Conservation (phyloP, 2,113 vertebrate genomes). For the Lamprologus callipterus region DNA sequence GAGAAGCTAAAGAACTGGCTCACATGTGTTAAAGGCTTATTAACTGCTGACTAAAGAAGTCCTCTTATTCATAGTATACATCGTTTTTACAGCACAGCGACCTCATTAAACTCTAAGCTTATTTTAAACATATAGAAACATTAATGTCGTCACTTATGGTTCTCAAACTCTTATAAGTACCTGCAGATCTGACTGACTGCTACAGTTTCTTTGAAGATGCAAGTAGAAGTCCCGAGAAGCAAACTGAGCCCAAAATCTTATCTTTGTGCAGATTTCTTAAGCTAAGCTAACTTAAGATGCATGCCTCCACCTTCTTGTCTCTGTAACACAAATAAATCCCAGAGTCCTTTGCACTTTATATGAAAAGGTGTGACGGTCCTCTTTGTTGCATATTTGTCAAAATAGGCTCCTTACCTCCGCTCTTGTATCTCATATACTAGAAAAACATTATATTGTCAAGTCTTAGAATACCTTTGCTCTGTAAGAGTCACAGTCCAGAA, state of each 20-base stretch:
- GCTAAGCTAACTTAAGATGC: not conserved
- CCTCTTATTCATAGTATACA: not conserved
- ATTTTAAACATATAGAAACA: not conserved
- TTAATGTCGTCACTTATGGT: not conserved
- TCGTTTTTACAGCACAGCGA: not conserved
- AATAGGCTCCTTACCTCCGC: not conserved
- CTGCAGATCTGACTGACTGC: not conserved
- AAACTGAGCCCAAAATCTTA: not conserved
- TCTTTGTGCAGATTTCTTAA: not conserved
- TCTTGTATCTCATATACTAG: not conserved
- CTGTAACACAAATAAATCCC: not conserved
- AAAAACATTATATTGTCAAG: not conserved
- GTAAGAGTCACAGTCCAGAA: not conserved
- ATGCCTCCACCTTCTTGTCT: not conserved
- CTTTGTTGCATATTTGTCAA: not conserved
- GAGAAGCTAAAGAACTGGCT: not conserved
- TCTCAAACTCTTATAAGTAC: not conserved
- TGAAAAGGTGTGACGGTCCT: not conserved
- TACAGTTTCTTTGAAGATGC: not conserved
- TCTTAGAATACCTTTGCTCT: not conserved
- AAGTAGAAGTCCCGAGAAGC: not conserved
- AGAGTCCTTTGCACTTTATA: not conserved
- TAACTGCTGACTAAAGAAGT: not conserved
- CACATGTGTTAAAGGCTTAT: not conserved
- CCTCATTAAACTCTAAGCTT: not conserved